Conservation (phyloP, 2,797 vertebrate genomes). For the Scleropages formosus region DNA sequence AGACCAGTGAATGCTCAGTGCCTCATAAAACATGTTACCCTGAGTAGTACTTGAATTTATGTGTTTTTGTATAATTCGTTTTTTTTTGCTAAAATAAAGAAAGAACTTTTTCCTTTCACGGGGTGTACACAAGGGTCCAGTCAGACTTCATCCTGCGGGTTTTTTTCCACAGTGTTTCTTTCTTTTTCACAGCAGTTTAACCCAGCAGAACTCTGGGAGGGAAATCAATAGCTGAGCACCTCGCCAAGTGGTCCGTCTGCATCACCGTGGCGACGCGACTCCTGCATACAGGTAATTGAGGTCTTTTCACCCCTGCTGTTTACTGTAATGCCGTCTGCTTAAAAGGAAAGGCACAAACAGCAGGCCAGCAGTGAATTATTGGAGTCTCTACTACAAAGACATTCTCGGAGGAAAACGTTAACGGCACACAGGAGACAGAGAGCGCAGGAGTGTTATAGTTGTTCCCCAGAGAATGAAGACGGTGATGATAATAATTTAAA, state of each 20-base stretch:
- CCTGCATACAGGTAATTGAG: conserved; percentile 19
- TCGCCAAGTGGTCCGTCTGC: conserved; percentile 24
- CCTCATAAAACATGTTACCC: not conserved
- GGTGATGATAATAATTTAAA: too few species aligned
- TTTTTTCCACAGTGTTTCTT: not conserved
- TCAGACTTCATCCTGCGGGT: conserved; percentile 9
- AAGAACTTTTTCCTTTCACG: not conserved
- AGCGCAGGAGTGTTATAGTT: too few species aligned
- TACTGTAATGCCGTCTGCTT: not conserved
- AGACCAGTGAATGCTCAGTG: not conserved
- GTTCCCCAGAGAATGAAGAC: too few species aligned
- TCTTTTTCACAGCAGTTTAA: conserved; percentile 31
- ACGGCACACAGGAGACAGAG: too few species aligned
- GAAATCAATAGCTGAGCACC: conserved; percentile 29
- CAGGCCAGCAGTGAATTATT: not conserved
- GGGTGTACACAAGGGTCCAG: not conserved
- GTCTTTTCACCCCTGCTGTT: conserved; percentile 13
- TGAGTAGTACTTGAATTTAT: not conserved
- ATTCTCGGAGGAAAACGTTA: not conserved
- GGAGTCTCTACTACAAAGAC: not conserved
- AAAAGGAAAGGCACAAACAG: conserved; percentile 2
- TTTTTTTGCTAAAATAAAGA: not conserved
- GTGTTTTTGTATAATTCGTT: too few species aligned
- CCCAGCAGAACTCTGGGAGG: conserved; percentile 31
- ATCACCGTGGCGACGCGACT: conserved; percentile 20